phyloP scores from a whole-genome alignment of 2,888 invertebrate genomes.

The Lamellibrachia satsuma region DNA sequence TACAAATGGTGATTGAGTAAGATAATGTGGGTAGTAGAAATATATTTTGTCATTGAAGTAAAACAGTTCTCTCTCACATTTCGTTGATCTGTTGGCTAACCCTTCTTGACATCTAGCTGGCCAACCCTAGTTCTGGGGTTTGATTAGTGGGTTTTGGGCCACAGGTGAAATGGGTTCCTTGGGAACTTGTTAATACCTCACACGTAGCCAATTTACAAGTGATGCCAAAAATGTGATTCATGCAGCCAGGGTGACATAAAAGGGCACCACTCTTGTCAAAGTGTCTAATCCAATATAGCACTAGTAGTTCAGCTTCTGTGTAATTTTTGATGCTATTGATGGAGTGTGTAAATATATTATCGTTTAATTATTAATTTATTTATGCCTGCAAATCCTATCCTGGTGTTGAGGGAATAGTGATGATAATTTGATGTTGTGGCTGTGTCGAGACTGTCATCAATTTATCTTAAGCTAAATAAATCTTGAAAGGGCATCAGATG shows the following conservation, averaged over 20 bases:
- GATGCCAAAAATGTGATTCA: background rate
- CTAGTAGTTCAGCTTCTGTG: background rate
- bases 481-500: background rate
- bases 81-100: background rate
- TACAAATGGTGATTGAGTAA: background rate
- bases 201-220: background rate
- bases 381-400: background rate
- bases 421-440: background rate
- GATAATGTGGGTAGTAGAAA: background rate
- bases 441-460: background rate
- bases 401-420: background rate
- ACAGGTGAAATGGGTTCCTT: background rate
- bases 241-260: background rate
- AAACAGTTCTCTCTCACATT: background rate
- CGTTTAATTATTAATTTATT: conserved; percentile 1
- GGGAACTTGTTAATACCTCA: conserved; percentile 9
- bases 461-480: background rate
- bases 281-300: background rate
- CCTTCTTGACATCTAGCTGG: background rate
- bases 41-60: background rate
- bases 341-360: background rate
- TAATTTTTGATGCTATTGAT: background rate
- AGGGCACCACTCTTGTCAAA: background rate
- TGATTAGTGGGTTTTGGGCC: background rate
- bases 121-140: background rate